Base-by-base conservation (phyloP, 2,797 vertebrate genomes). In the Petrocephalus schoutedeni region DNA sequence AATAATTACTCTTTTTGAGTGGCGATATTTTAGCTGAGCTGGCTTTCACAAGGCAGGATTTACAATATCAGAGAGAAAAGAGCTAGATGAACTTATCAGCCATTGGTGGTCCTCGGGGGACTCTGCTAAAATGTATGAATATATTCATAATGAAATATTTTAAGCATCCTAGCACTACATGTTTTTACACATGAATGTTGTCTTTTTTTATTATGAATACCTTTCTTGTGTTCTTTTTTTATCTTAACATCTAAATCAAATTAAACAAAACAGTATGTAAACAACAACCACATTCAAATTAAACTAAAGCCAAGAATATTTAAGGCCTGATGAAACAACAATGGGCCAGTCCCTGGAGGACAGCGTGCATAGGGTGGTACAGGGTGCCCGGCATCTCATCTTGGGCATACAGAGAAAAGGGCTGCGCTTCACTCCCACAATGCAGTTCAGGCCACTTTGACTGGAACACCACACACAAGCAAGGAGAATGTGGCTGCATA, bases 1-100 rank as follows among this genome's bases (percentile, higher is more conserved):
- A 90, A 84, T 86, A 91, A 91, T 95, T 94, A 94, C 95, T 93
- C 93, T 92, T 92, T 94, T 94, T 93, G 92, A 93, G 92, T 90
- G 90, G 89, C 89, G 92, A 92, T 92, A 92, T 92, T 92, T 93
- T 90, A 56, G 92, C 88, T 94, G 90, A 92, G 90, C 93, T 91
- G 89, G 93, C 92, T 95, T 93, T 94, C 91, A 92, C 92, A 92
- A 91, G 74, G 45, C 36, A n/a, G 74, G 74, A 49, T 86, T 88
- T 23, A 74, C 49, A 80, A 82, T 28, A 41, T 80, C 86, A 16
- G 56, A 84, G 86, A 51, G 51, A 58, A 59, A 67, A 41, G 45
- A 87, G 36, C 45, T 14, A 12, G 14, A n/a, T 4, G 56, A 14
- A 21, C 2, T 3, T 58, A 36, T 21, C 19, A 45, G 23, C 19